Conservation (phyloP, 2,888 invertebrate species). For the Erebia epiphron region DNA sequence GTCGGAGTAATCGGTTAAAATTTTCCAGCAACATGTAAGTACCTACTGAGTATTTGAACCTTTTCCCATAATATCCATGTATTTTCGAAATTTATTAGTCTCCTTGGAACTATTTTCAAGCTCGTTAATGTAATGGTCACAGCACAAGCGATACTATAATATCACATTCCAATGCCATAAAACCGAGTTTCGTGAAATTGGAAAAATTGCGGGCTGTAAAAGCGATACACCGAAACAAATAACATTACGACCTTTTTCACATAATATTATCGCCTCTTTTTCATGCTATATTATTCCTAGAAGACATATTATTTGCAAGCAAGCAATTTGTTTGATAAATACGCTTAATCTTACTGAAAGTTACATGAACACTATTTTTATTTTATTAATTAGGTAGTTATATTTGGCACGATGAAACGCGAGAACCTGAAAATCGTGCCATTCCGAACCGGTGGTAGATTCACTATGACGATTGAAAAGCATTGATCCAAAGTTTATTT, state of each 20-base stretch:
- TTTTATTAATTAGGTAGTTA: too few species aligned
- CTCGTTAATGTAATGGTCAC: slow-evolving; percentile 15
- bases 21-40: not conserved
- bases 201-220: slow-evolving; percentile 18
- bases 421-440: too few species aligned
- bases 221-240: slow-evolving; percentile 17
- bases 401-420: too few species aligned
- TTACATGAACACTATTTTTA: too few species aligned
- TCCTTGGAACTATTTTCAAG: slow-evolving; percentile 13
- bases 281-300: not conserved
- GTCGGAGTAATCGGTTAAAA: not conserved
- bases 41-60: not conserved
- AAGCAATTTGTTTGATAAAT: not conserved
- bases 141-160: not conserved
- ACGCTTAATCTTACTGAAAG: too few species aligned
- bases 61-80: not conserved
- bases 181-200: slow-evolving; percentile 19
- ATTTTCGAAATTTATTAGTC: not conserved
- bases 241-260: slow-evolving; percentile 15
- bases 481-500: too few species aligned
- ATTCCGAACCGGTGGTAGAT: too few species aligned
- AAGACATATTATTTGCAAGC: not conserved
- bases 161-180: slow-evolving; percentile 9
- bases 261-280: slow-evolving; percentile 3
- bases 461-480: too few species aligned